These are phyloP conservation scores for Hylaeus anthracinus DNA, from an alignment of 1,140 invertebrate species.

Conservation along the genomic window DNA sequence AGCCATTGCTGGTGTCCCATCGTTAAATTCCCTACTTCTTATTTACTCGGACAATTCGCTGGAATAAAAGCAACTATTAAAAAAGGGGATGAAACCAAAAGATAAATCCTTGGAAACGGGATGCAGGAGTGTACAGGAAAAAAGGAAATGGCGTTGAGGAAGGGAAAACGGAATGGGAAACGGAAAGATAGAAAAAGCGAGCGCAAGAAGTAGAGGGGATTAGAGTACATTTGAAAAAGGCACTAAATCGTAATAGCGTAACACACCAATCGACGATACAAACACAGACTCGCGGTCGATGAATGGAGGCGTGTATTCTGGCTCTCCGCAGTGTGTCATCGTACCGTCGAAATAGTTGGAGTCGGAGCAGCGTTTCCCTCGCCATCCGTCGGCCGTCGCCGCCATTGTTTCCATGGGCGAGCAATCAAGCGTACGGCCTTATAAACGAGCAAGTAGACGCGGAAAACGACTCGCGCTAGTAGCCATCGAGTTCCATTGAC, in stretches of 20 bases:
- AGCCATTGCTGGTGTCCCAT: neutral
- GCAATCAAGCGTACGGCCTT: slow-evolving; percentile 5
- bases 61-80: neutral
- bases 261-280: neutral
- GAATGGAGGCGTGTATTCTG: slow-evolving; percentile 1
- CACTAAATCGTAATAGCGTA: neutral
- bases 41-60: neutral
- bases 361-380: slow-evolving; percentile 15
- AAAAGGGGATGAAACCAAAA: neutral
- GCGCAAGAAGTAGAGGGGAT: neutral
- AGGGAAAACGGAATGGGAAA: slow-evolving; percentile 1
- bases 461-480: neutral
- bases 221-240: neutral
- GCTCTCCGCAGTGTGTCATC: neutral
- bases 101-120: slow-evolving; percentile 1
- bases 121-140: neutral
- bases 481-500: neutral
- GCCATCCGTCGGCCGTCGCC: neutral
- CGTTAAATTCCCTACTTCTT: neutral
- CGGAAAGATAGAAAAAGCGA: slow-evolving; percentile 15
- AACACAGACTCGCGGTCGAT: neutral
- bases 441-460: slow-evolving; percentile 1
- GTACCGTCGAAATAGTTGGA: slow-evolving; percentile 3
- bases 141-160: slow-evolving; percentile 12
- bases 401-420: slow-evolving; percentile 38